These are phyloP conservation scores for Myiothlypis coronata DNA, from an alignment of 2,797 vertebrate genomes.

Conservation along the genomic window DNA sequence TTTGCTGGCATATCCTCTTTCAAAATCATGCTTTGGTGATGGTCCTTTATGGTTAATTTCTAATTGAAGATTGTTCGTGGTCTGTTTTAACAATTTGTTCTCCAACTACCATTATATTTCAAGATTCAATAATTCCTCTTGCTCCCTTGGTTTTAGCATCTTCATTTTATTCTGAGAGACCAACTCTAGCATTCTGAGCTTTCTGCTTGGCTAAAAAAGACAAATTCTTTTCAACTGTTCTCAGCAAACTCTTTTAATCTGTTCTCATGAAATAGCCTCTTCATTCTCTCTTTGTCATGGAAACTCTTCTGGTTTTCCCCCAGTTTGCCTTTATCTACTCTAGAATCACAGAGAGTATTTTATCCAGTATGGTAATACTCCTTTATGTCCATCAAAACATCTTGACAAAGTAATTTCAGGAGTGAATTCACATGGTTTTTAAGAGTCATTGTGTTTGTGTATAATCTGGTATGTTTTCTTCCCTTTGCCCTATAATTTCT, in stretches of 20 bases:
- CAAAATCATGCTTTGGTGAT: neutral
- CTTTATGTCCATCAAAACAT: neutral
- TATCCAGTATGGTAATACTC: neutral
- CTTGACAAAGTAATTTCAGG: neutral
- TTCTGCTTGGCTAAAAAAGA: neutral
- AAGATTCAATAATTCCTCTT: neutral
- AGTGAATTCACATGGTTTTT: neutral
- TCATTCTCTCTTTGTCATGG: neutral
- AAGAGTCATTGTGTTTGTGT: neutral
- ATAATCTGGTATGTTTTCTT: neutral
- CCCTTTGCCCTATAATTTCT: neutral
- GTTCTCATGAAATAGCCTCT: neutral
- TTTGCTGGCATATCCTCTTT: neutral
- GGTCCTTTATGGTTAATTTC: neutral
- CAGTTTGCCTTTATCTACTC: neutral
- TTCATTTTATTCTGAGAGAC: neutral
- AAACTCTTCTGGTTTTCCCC: neutral
- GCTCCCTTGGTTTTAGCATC: neutral
- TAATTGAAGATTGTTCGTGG: neutral
- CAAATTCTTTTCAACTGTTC: neutral
- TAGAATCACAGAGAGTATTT: neutral
- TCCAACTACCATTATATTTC: neutral
- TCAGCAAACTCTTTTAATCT: neutral
- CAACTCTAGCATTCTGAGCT: neutral
- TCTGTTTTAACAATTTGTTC: neutral